Percentiles rank a stretch among this genome's conserved stretches.
These are phyloP conservation scores for Crenichthys baileyi DNA, from an alignment of 2,797 vertebrate genomes.

Conservation along the genomic window DNA sequence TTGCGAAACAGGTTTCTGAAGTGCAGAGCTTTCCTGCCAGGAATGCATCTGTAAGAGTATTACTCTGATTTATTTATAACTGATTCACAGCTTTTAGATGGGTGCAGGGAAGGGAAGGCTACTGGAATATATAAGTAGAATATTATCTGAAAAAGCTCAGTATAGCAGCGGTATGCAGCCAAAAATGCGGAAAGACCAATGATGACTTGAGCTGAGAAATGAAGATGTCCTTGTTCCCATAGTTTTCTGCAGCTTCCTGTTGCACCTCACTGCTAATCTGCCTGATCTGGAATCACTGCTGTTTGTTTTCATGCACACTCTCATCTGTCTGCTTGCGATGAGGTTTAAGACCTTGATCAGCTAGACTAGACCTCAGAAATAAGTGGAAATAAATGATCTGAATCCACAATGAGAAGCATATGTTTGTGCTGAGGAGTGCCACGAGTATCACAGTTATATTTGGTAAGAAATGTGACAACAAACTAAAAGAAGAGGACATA, in stretches of 20 bases:
- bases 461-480: too few species aligned
- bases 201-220: slow-evolving; percentile 33
- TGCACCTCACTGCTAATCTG: slow-evolving; percentile 66
- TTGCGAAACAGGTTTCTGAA: too few species aligned
- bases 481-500: too few species aligned
- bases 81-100: background rate
- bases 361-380: background rate
- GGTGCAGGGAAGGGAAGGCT: background rate
- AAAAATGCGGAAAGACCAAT: background rate
- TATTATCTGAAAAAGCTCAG: background rate
- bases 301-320: slow-evolving; percentile 70
- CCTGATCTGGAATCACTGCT: slow-evolving; percentile 59
- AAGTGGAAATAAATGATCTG: too few species aligned
- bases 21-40: background rate
- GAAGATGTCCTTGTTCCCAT: slow-evolving; percentile 54
- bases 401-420: too few species aligned
- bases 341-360: slow-evolving; percentile 59
- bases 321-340: slow-evolving; percentile 68
- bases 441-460: too few species aligned
- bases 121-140: background rate
- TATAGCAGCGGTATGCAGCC: background rate
- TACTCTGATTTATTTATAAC: background rate
- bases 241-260: slow-evolving; percentile 59
- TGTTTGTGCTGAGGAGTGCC: too few species aligned
- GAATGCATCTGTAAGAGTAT: background rate